These are phyloP conservation scores for Callimorpha dominula DNA, from an alignment of 2,888 invertebrate genomes.

Conservation along the genomic window DNA sequence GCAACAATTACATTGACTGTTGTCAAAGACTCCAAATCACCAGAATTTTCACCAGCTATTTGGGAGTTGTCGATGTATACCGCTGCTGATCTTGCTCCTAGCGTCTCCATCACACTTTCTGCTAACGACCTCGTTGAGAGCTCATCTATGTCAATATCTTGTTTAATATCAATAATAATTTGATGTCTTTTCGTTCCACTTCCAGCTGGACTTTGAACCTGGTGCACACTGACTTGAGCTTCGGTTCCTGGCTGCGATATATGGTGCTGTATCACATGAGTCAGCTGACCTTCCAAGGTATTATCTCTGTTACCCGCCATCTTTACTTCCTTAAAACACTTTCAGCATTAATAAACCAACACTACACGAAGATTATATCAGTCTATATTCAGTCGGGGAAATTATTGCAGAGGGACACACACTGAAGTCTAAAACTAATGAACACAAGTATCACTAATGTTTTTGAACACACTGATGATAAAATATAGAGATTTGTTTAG, in stretches of 20 bases:
- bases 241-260: slow-evolving; percentile 74
- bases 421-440: slow-evolving; percentile 72
- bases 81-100: slow-evolving; percentile 81
- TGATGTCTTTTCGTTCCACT: slow-evolving; percentile 80
- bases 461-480: slow-evolving; percentile 62
- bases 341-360: slow-evolving; percentile 42
- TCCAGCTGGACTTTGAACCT: slow-evolving; percentile 75
- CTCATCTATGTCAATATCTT: slow-evolving; percentile 83
- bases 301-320: slow-evolving; percentile 78
- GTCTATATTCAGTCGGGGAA: slow-evolving; percentile 76
- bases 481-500: slow-evolving; percentile 52
- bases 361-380: slow-evolving; percentile 58
- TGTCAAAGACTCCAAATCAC: slow-evolving; percentile 78
- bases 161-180: slow-evolving; percentile 84
- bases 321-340: slow-evolving; percentile 54
- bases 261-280: slow-evolving; percentile 80
- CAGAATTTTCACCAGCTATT: slow-evolving; percentile 65
- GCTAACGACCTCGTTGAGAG: slow-evolving; percentile 81
- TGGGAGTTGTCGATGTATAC: slow-evolving; percentile 82
- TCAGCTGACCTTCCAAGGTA: slow-evolving; percentile 73
- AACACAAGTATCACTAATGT: slow-evolving; percentile 79
- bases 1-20: slow-evolving; percentile 84
- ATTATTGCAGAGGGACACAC: slow-evolving; percentile 61
- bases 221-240: slow-evolving; percentile 82
- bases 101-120: slow-evolving; percentile 83